These are phyloP conservation scores for Tineola bisselliella DNA, from an alignment of 2,888 invertebrate species.

Conservation along the genomic window DNA sequence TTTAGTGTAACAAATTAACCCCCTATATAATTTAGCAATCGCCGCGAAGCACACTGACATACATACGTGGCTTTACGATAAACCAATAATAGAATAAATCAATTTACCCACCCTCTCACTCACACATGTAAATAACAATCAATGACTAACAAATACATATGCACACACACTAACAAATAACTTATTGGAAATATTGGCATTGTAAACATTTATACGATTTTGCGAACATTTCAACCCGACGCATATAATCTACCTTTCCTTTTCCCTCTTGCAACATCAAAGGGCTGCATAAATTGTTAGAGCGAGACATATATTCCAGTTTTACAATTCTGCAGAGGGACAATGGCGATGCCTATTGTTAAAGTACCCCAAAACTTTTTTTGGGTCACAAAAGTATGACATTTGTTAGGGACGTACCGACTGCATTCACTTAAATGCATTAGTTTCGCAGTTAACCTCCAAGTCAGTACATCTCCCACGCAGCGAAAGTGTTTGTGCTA, in stretches of 20 bases:
- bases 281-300: conserved; percentile 22
- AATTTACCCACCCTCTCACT: conserved; percentile 62
- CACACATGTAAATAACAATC: conserved; percentile 43
- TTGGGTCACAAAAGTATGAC: conserved; percentile 67
- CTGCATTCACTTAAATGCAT: conserved; percentile 53
- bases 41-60: conserved; percentile 60
- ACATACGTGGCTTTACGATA: conserved; percentile 65
- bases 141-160: conserved; percentile 41
- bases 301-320: conserved; percentile 39
- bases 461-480: conserved; percentile 41
- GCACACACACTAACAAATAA: conserved; percentile 30
- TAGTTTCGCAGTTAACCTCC: conserved; percentile 55
- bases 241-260: conserved; percentile 34
- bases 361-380: conserved; percentile 65
- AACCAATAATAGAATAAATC: conserved; percentile 68
- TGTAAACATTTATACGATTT: conserved; percentile 62
- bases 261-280: conserved; percentile 25
- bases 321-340: conserved; percentile 58
- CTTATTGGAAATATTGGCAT: conserved; percentile 61
- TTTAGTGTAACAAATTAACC: conserved; percentile 19
- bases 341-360: conserved; percentile 64
- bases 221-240: conserved; percentile 54
- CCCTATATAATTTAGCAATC: conserved; percentile 39
- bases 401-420: conserved; percentile 60
- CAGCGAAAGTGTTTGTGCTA: conserved; percentile 32